These are phyloP conservation scores for Drosophila monieri DNA, from an alignment of 2,888 invertebrate species.

Conservation along the genomic window DNA sequence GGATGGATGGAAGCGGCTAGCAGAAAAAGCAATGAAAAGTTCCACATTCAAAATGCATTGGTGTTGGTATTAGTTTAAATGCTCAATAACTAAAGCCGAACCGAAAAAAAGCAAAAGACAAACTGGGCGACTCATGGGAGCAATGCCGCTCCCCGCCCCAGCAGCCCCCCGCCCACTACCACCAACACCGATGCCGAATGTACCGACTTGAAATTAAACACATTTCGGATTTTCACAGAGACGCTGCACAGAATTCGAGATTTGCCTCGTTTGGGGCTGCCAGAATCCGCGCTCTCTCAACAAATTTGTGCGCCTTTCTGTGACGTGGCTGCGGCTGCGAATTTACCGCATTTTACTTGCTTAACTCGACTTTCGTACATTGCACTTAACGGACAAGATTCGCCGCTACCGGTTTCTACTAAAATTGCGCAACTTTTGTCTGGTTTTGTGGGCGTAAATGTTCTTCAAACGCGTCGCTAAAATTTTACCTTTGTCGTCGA, in stretches of 20 bases:
- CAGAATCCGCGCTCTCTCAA: conserved; percentile 59
- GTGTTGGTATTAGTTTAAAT: conserved; percentile 59
- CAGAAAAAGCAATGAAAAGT: conserved; percentile 52
- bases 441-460: conserved; percentile 48
- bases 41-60: conserved; percentile 43
- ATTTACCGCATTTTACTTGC: conserved; percentile 68
- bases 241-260: conserved; percentile 54
- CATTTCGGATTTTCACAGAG: neutral
- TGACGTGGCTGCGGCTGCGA: conserved; percentile 73
- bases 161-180: conserved; percentile 23
- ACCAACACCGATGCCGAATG: conserved; percentile 55
- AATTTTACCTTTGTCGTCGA: conserved; percentile 80
- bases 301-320: conserved; percentile 42
- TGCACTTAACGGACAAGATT: conserved; percentile 34
- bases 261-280: conserved; percentile 40
- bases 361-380: conserved; percentile 32
- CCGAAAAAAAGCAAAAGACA: conserved; percentile 49
- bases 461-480: conserved; percentile 70
- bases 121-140: conserved; percentile 39
- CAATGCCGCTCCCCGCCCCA: conserved; percentile 71
- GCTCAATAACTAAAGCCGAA: conserved; percentile 58
- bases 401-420: conserved; percentile 64
- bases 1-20: conserved; percentile 36
- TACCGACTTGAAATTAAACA: neutral
- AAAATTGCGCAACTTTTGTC: conserved; percentile 47